phyloP scores from a whole-genome alignment of 2,888 invertebrate species.

The Scaptomyza cyrtandrae region DNA sequence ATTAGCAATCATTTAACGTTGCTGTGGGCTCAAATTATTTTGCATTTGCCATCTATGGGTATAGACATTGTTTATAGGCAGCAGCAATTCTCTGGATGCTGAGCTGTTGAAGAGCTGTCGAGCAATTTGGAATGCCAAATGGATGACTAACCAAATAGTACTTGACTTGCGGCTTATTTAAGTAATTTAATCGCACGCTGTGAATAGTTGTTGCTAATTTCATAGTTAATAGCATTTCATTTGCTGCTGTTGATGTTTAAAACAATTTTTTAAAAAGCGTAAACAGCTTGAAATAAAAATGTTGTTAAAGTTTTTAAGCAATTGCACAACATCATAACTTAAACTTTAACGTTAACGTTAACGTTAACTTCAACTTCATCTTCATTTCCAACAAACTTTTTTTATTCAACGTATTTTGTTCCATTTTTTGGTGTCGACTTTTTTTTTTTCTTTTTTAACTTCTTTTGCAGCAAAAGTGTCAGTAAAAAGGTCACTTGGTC shows the following conservation, averaged over 20 bases:
- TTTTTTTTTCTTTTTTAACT: slow-evolving; percentile 20
- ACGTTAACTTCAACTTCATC: slow-evolving; percentile 34
- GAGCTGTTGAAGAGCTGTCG: slow-evolving; percentile 21
- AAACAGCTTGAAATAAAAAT: slow-evolving; percentile 1
- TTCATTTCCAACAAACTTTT: slow-evolving; percentile 28
- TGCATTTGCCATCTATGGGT: slow-evolving; percentile 49
- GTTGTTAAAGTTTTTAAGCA: neutral
- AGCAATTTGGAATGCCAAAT: slow-evolving; percentile 32
- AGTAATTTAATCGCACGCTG: slow-evolving; percentile 42
- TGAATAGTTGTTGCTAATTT: slow-evolving; percentile 32
- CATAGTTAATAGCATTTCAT: slow-evolving; percentile 36
- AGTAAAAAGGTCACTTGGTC: slow-evolving; percentile 80
- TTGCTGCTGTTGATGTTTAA: slow-evolving; percentile 14
- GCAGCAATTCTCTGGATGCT: slow-evolving; percentile 31
- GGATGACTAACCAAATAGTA: slow-evolving; percentile 33
- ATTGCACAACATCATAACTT: slow-evolving; percentile 47
- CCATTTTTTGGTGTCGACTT: slow-evolving; percentile 28
- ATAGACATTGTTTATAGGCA: slow-evolving; percentile 25
- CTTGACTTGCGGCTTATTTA: slow-evolving; percentile 24
- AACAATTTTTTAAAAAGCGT: slow-evolving; percentile 6
- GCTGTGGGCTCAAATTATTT: slow-evolving; percentile 45
- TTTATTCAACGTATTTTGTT: slow-evolving; percentile 36
- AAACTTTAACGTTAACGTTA: slow-evolving; percentile 29
- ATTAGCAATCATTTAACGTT: slow-evolving; percentile 51
- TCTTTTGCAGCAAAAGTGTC: slow-evolving; percentile 71